Evolutionary conservation across 2,888 invertebrate genomes (phyloP), one percentile per base, ranked within the genome.

Genomic region (Ichneumoninae sp.): DNA sequence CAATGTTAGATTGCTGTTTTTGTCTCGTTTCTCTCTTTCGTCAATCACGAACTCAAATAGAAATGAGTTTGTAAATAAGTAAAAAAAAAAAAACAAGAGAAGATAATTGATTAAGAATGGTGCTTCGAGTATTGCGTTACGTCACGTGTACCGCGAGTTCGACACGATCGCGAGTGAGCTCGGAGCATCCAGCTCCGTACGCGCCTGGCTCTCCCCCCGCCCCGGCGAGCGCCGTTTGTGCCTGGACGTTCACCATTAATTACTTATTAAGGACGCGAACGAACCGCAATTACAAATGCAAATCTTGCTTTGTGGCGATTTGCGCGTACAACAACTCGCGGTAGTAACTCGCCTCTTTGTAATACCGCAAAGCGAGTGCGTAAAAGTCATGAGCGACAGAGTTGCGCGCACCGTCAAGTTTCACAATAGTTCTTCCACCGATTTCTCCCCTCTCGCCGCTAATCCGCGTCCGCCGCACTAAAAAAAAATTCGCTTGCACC

Each of bases 201-300:
- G 19, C 79, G 77, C 75, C 80, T 60, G 50, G 40, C 74, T 52
- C 70, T 50, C 62, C 33, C 68, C 13, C 60, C 40, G 36, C 44
- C 68, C 1, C 40, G 0, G 26, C 79, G 47, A 33, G 72, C 70
- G 19, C 50, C 52, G 65, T 52, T 40, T 77, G 71, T 79, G 87
- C 88, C 76, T 86, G 86, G 86, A 82, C 87, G 87, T 87, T 87
- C 86, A 87, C 80, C 89, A 88, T 92, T 92, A 91, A 92, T 92
- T 92, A 91, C 86, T 91, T 91, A 91, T 92, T 91, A 91, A 89
- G 89, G 85, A 85, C 89, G 83, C 82, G 69, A 72, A 68, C 79
- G 81, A 86, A 83, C 86, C 86, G 88, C 89, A 91, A 92, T 92
- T 91, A 91, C 89, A 90, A 90, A 92, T 92, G 92, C 91, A 92